Base-by-base conservation (phyloP, 2,888 invertebrate species). In the Lamproptera curius region DNA sequence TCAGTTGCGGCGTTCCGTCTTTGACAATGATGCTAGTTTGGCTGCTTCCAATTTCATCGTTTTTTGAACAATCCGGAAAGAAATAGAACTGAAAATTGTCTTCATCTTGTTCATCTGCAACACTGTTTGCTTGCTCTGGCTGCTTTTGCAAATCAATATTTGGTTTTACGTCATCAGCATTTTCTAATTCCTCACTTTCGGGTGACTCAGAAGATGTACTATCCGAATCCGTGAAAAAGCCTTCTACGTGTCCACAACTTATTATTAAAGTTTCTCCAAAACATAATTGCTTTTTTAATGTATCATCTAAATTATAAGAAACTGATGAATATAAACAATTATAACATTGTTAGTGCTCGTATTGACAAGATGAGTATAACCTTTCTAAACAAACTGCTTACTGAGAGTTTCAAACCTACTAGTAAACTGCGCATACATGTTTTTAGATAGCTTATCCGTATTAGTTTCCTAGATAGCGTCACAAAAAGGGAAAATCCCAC, bases 261-360 rank as follows among this genome's bases (percentile, higher is more conserved):
- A 91, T 76, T 40, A 91, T 60, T 37, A 91, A 65, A 3, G 83
- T 81, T 72, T 91, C 91, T 16, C 80, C 79, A 62, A 91, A 91
- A 58, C 88, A 80, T 57, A 91, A 56, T 54, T 85, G 70, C 55
- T 82, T 67, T 58, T 88, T 89, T 20, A 88, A 55, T 23, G 70
- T 63, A 34, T 87, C 79, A 63, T 90, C 90, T 90, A 58, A 42
- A 20, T 5, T 20, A 20, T 5, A n/a, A n/a, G n/a, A n/a, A n/a
- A n/a, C n/a, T n/a, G n/a, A n/a, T n/a, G n/a, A n/a, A n/a, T n/a
- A n/a, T n/a, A n/a, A n/a, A n/a, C n/a, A n/a, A n/a, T n/a, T n/a
- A n/a, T n/a, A n/a, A n/a, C n/a, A n/a, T n/a, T n/a, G n/a, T n/a
- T n/a, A n/a, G n/a, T n/a, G n/a, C n/a, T n/a, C n/a, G n/a, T n/a